Percentiles rank a stretch among this genome's conserved stretches.
These are phyloP conservation scores for Rhorus exstirpatorius DNA, from an alignment of 2,888 invertebrate genomes.

Conservation along the genomic window DNA sequence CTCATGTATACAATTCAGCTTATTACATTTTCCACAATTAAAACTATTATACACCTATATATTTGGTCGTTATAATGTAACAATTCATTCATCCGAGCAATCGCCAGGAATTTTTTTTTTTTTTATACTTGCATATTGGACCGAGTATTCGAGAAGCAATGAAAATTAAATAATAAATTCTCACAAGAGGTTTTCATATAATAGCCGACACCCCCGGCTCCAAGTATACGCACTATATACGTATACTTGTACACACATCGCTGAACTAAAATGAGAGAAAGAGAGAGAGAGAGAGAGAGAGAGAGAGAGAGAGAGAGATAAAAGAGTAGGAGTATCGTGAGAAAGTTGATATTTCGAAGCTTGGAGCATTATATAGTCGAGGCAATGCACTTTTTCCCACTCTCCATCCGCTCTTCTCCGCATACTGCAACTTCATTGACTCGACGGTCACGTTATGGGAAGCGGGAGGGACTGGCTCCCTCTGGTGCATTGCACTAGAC, in stretches of 20 bases:
- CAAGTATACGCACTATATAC: not conserved
- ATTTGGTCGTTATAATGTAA: no score
- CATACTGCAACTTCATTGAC: constrained; percentile 76
- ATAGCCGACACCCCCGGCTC: no score
- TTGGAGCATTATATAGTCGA: constrained; percentile 71
- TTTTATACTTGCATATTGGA: no score
- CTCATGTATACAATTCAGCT: no score
- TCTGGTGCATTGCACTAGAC: constrained; percentile 19
- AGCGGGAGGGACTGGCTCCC: constrained; percentile 15
- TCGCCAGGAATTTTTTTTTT: no score
- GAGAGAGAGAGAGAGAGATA: no score
- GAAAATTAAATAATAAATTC: no score
- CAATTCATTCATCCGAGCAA: no score
- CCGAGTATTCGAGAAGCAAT: no score
- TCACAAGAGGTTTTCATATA: no score
- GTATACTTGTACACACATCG: not conserved
- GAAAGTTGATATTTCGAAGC: constrained; percentile 81
- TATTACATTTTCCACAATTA: no score
- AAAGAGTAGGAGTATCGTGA: constrained; percentile 81
- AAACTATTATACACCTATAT: no score
- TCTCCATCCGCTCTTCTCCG: not conserved
- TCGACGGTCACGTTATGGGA: constrained; percentile 80
- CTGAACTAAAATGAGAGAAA: not conserved
- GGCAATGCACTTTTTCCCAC: constrained; percentile 56
- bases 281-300: not conserved